Evolutionary conservation across 2,888 invertebrate species (phyloP), one percentile per base, ranked within the genome.

Genomic region (Monochamus alternatus): DNA sequence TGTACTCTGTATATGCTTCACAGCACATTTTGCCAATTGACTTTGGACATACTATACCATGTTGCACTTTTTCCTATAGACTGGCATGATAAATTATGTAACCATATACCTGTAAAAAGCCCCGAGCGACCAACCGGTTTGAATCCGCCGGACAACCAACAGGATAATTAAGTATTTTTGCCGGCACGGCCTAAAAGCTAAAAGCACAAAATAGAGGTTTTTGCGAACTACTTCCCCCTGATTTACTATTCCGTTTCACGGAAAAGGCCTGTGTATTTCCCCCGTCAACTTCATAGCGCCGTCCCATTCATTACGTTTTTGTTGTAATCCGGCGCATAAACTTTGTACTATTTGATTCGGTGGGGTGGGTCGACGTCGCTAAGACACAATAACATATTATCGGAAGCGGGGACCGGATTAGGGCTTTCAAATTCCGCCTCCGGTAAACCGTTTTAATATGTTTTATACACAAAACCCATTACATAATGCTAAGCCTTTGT

Each of bases 191-290:
- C 43, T 59, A 43, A 59, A 59, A 59, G 69, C 69, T 60, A n/a
- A 60, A 69, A 69, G 69, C 58, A 43, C 58, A 30, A 32, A 60
- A 60, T 32, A 60, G 32, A 9, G 22, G n/a, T 7, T 60, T 60
- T 60, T 60, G 60, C 60, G 4, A 58, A 58, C 60, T 32, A 31
- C 32, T 32, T 22, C 30, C 12, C 55, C 10, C 65, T 65, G 51
- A 65, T 65, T 30, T 51, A 31, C 43, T 65, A 65, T 65, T 65
- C 65, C 31, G 47, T 66, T 67, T 67, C 30, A n/a, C 32, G 67
- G 32, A 67, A 67, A 47, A 51, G 68, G 44, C 47, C 60, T 44
- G 60, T 47, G 32, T 32, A 60, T 60, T 31, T 58, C 30, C 58
- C 8, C 30, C 58, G 58, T 58, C 22, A 58, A 14, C 58, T 58